phyloP scores from a whole-genome alignment of 1,140 invertebrate species.

The Euwallacea similis region DNA sequence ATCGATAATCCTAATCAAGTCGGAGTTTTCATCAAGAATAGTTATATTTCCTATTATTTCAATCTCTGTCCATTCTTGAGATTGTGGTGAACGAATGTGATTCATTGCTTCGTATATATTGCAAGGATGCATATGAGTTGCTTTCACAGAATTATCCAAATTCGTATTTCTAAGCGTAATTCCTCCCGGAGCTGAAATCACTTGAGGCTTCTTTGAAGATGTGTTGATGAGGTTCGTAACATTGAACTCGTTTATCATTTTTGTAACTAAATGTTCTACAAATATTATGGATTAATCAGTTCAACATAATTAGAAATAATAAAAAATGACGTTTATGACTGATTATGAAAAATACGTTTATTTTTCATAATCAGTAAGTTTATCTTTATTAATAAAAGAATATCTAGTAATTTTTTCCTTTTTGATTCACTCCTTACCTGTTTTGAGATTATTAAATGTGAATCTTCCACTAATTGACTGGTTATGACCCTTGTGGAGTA shows the following conservation, averaged over 20 bases:
- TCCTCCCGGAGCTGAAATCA: slow-evolving; percentile 29
- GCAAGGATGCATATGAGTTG: slow-evolving; percentile 36
- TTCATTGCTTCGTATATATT: slow-evolving; percentile 37
- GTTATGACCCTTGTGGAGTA: slow-evolving; percentile 42
- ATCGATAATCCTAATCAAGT: slow-evolving; percentile 40
- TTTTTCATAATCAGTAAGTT: too few species aligned
- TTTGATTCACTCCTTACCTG: slow-evolving; percentile 1
- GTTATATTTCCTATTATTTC: slow-evolving; percentile 40
- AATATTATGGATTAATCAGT: slow-evolving; percentile 16
- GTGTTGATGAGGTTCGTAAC: slow-evolving; percentile 43
- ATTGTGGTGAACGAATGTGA: slow-evolving; percentile 40
- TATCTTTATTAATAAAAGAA: too few species aligned
- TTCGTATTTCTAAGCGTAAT: slow-evolving; percentile 31
- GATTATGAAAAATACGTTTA: too few species aligned
- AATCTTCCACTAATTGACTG: slow-evolving; percentile 43
- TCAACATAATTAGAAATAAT: slow-evolving; percentile 1
- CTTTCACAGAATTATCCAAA: slow-evolving; percentile 38
- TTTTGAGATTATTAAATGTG: slow-evolving; percentile 30
- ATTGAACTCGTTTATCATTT: slow-evolving; percentile 45
- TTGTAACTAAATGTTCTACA: slow-evolving; percentile 44
- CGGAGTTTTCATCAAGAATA: slow-evolving; percentile 36
- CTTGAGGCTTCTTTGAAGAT: slow-evolving; percentile 36
- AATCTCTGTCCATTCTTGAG: slow-evolving; percentile 36
- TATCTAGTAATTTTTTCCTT: too few species aligned
- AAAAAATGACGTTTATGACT: too few species aligned